Evolutionary conservation across 2,888 invertebrate species (phyloP).

Genomic region (Choristoneura rosaceana): DNA sequence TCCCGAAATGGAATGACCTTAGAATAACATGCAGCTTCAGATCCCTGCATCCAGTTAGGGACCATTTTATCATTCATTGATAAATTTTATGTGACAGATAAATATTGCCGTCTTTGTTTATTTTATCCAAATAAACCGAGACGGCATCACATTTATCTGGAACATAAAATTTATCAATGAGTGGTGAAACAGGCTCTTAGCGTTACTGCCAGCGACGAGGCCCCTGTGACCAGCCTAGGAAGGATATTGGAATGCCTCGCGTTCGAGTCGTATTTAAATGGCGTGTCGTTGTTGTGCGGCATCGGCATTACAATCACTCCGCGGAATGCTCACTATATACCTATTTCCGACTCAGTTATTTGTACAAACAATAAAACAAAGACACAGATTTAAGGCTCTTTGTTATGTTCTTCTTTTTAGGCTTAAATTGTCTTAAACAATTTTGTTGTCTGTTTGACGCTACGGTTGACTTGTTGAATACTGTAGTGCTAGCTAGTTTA

Average conservation of each 20-base stretch:
- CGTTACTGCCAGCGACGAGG: slow-evolving; percentile 21
- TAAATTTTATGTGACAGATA: no score
- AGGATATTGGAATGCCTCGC: slow-evolving; percentile 63
- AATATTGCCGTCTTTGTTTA: no score
- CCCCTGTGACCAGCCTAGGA: slow-evolving; percentile 49
- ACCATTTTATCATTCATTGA: no score
- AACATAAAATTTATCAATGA: no score
- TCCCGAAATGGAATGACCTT: neutral
- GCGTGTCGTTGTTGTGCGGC: slow-evolving; percentile 51
- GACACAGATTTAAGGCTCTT: slow-evolving; percentile 1
- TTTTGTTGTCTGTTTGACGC: neutral
- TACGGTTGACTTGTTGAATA: neutral
- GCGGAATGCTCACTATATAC: slow-evolving; percentile 48
- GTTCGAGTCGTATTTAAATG: slow-evolving; percentile 61
- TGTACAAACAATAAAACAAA: slow-evolving; percentile 6
- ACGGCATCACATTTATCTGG: no score
- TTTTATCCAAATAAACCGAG: no score
- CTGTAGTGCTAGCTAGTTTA: neutral
- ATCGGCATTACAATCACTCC: slow-evolving; percentile 55
- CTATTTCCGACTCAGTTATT: slow-evolving; percentile 56
- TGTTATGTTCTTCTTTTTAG: neutral
- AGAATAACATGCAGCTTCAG: neutral
- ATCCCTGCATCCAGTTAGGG: no score
- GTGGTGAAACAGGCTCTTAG: neutral
- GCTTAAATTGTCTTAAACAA: neutral